A percentile compares a stretch with the other conserved stretches of the same genome.
phyloP scores from a whole-genome alignment of 2,113 vertebrate genomes.

The Colossoma macropomum region DNA sequence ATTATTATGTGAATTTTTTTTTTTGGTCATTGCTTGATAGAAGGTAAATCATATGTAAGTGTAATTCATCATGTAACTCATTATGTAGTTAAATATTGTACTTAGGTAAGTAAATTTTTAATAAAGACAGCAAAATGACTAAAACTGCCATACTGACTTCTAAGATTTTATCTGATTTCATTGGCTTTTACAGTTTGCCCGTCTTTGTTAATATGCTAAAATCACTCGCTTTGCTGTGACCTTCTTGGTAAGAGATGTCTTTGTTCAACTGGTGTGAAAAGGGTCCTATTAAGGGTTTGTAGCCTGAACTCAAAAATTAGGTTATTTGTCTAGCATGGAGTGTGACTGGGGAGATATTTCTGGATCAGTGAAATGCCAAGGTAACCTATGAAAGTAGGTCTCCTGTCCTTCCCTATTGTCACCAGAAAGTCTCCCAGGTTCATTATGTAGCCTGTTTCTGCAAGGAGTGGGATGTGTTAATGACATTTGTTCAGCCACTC shows the following conservation, averaged over 20 bases:
- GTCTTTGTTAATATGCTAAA: neutral
- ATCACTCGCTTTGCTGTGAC: neutral
- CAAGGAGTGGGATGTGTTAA: neutral
- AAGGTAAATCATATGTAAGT: neutral
- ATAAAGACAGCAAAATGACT: too few relatives aligned
- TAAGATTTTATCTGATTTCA: neutral
- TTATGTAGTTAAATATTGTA: neutral
- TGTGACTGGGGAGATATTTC: conserved; percentile 33
- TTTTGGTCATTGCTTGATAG: too few relatives aligned
- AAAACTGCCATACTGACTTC: too few relatives aligned
- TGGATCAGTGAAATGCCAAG: conserved; percentile 44
- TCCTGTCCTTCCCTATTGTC: conserved; percentile 18
- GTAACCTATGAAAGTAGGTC: conserved; percentile 33
- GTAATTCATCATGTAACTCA: neutral
- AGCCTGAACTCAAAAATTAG: neutral
- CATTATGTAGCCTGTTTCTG: neutral
- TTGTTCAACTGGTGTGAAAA: neutral
- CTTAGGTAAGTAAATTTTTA: too few relatives aligned
- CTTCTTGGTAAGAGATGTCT: conserved; percentile 6
- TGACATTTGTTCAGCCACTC: conserved; percentile 8
- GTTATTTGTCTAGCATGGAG: conserved; percentile 31
- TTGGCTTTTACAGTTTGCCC: neutral
- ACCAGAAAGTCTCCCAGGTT: conserved; percentile 22
- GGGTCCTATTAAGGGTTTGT: conserved; percentile 8
- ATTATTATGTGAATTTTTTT: too few relatives aligned